Evolutionary conservation across 2,113 vertebrate genomes (phyloP).

Genomic region (cattle (Bos taurus)): DNA sequence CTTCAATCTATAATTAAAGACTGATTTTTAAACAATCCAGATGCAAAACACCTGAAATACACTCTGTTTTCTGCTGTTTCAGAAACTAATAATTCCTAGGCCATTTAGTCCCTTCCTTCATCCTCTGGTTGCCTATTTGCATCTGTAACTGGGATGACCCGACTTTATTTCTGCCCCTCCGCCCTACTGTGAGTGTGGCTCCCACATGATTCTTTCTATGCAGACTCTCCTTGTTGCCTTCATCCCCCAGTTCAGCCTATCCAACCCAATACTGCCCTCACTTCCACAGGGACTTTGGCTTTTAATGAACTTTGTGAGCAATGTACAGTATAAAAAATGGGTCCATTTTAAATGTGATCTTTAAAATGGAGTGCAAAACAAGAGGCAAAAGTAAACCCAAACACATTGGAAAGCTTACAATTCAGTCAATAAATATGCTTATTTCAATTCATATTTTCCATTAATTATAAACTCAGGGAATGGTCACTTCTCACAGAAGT

Average conservation of each 20-base stretch:
- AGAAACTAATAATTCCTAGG: background rate
- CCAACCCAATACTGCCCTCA: background rate
- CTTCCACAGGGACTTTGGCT: background rate
- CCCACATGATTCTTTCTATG: background rate
- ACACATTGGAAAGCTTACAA: background rate
- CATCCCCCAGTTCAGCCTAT: background rate
- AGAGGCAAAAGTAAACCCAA: background rate
- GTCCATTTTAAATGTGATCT: background rate
- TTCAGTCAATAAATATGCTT: slow-evolving; percentile 26
- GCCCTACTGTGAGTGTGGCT: background rate
- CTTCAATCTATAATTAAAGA: background rate
- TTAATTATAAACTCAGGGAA: slow-evolving; percentile 3
- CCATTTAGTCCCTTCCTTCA: background rate
- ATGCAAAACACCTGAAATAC: background rate
- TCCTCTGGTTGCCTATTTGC: background rate
- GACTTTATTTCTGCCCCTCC: background rate
- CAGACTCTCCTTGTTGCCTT: background rate
- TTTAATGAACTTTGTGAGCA: background rate
- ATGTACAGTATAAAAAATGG: background rate
- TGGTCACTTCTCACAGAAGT: background rate
- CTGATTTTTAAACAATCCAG: background rate
- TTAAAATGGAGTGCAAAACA: background rate
- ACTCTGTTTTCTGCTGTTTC: background rate
- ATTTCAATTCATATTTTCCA: background rate
- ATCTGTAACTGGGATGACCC: background rate